Conservation (phyloP, 2,113 vertebrate species). For the Actenoides lindsayi region DNA sequence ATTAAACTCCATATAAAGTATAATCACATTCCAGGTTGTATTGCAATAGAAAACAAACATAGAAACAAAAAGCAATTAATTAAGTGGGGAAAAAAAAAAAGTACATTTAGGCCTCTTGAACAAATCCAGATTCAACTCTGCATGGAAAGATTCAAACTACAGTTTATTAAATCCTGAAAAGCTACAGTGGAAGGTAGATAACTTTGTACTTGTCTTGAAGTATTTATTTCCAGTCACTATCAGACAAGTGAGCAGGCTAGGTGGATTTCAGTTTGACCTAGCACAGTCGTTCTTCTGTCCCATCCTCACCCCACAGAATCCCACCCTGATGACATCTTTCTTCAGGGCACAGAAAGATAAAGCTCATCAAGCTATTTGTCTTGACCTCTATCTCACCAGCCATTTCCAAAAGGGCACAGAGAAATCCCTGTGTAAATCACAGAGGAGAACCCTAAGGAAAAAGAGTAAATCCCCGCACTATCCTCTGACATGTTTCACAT, state of each 20-base stretch:
- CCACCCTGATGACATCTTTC: background rate
- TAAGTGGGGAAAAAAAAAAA: background rate
- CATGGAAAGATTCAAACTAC: background rate
- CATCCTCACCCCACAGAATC: background rate
- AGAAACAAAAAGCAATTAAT: background rate
- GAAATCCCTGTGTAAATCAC: background rate
- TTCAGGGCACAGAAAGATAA: background rate
- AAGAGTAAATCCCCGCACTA: background rate
- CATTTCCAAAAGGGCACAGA: background rate
- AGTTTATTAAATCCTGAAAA: background rate
- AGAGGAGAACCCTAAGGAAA: background rate
- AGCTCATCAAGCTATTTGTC: background rate
- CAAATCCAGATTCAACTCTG: background rate
- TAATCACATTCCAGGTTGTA: background rate
- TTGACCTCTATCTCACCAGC: background rate
- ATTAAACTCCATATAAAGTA: background rate
- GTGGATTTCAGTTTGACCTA: background rate
- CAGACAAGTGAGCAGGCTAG: background rate
- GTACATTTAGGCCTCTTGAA: background rate
- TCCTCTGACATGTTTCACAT: background rate
- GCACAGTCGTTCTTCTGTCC: background rate
- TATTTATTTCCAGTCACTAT: background rate
- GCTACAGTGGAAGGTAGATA: background rate
- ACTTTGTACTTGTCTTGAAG: background rate
- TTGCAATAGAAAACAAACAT: background rate